Conservation (phyloP, 2,797 vertebrate genomes). For the Vultur gryphus region DNA sequence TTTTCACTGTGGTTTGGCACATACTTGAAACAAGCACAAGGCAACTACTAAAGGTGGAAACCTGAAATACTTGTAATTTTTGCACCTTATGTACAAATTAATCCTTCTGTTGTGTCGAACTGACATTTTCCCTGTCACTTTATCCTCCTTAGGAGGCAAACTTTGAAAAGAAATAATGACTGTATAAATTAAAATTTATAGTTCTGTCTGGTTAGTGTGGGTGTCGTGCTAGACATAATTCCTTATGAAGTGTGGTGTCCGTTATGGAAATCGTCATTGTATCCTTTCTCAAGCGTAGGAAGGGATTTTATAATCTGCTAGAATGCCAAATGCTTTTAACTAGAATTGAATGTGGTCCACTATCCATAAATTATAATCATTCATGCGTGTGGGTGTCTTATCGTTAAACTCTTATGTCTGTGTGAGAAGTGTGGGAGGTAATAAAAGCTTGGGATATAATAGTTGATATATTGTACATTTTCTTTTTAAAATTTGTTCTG, state of each 20-base stretch:
- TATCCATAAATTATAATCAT: neutral
- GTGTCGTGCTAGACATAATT: neutral
- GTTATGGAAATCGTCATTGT: neutral
- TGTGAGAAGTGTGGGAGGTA: constrained; percentile 1
- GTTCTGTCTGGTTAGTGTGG: neutral
- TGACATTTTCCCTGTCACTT: neutral
- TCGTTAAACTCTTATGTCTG: neutral
- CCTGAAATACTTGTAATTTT: neutral
- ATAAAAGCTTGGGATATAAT: neutral
- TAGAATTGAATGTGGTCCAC: neutral
- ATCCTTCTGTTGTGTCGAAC: neutral
- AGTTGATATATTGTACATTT: neutral
- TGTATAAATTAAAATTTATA: neutral
- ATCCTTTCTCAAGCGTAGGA: neutral
- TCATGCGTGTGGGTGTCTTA: neutral
- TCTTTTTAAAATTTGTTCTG: neutral
- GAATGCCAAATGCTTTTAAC: neutral
- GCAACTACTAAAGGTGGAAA: neutral
- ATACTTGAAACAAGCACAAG: neutral
- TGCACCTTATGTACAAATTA: neutral
- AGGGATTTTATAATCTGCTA: neutral
- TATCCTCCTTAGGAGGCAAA: neutral
- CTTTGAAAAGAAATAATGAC: neutral
- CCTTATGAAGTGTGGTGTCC: neutral
- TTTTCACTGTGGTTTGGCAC: constrained; percentile 7